Evolutionary conservation across 2,113 vertebrate genomes (phyloP).

Genomic region (Pycnonotus jocosus): DNA sequence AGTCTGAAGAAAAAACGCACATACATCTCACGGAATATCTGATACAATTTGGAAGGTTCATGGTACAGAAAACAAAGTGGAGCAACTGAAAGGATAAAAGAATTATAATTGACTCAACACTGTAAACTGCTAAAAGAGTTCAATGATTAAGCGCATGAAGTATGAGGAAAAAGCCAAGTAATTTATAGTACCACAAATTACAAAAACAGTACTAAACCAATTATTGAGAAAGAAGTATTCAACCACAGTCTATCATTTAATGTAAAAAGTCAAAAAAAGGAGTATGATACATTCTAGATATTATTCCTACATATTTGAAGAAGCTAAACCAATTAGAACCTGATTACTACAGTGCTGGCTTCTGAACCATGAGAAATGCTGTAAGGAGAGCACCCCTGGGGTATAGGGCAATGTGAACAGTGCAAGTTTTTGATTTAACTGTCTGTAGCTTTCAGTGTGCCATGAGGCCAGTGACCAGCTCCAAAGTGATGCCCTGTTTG

Average conservation of each 20-base stretch:
- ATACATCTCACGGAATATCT: conserved; percentile 97
- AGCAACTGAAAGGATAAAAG: conserved; percentile 83
- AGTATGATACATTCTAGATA: neutral
- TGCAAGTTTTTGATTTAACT: neutral
- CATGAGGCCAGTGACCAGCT: neutral
- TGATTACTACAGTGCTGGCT: neutral
- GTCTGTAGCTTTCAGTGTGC: neutral
- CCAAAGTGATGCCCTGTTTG: neutral
- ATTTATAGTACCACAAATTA: neutral
- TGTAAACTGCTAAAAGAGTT: neutral
- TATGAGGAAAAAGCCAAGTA: neutral
- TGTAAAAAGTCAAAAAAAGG: neutral
- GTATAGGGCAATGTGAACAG: neutral
- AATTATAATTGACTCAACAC: conserved; percentile 25
- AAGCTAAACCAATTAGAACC: neutral
- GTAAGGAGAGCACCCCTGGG: neutral
- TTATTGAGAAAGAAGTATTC: neutral
- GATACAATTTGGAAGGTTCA: conserved; percentile 93
- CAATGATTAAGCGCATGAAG: conserved; percentile 21
- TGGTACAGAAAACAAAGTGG: conserved; percentile 97
- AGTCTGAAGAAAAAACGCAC: conserved; percentile 96
- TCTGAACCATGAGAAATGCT: neutral
- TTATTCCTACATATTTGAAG: neutral
- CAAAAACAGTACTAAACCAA: neutral
- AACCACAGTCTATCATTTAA: neutral